Evolutionary conservation across 2,797 vertebrate genomes (phyloP).

Genomic region (Smutsia temminckii): DNA sequence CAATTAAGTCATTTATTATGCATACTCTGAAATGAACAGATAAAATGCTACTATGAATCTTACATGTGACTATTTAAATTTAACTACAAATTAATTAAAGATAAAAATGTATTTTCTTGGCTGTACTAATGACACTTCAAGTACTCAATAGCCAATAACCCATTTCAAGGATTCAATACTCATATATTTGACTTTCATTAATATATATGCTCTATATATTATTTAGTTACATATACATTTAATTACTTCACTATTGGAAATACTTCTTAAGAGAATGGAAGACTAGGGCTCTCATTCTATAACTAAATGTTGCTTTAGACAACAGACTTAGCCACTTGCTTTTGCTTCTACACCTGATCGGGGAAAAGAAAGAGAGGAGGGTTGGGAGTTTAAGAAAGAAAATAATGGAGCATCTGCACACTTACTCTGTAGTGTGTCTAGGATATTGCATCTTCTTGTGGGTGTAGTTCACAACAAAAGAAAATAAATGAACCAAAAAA

Average conservation of each 20-base stretch:
- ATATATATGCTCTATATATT: not conserved
- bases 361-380: not conserved
- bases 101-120: not conserved
- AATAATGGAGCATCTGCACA: not conserved
- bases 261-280: not conserved
- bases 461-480: not conserved
- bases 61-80: not conserved
- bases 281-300: not conserved
- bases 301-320: not conserved
- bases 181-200: not conserved
- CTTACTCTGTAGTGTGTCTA: not conserved
- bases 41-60: not conserved
- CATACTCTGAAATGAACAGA: not conserved
- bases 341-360: not conserved
- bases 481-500: not conserved
- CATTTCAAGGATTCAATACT: not conserved
- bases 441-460: not conserved
- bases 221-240: not conserved
- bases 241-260: not conserved
- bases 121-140: not conserved
- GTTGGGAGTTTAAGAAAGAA: not conserved
- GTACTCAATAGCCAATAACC: not conserved
- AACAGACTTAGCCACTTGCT: not conserved
- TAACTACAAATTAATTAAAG: not conserved
- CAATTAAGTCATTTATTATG: not conserved